Percentiles rank a stretch among this genome's conserved stretches.
Conservation (phyloP, 2,113 vertebrate species). For the Mormyrus lacerda region DNA sequence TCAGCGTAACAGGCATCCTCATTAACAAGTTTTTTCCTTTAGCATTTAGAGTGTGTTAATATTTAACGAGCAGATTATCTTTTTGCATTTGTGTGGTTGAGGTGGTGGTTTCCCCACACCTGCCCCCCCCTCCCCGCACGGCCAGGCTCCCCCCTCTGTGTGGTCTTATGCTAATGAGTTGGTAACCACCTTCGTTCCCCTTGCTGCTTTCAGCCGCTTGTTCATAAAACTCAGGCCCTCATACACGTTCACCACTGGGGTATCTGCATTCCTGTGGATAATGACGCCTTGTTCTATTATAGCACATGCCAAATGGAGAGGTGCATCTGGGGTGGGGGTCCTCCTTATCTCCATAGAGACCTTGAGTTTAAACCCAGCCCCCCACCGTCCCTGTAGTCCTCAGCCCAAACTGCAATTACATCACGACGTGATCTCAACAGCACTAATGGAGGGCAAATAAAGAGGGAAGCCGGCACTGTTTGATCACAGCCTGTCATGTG, state of each 20-base stretch:
- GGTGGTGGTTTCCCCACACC: background rate
- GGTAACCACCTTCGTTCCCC: constrained; percentile 7
- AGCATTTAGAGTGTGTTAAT: background rate
- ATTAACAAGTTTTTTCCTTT: background rate
- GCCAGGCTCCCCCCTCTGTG: constrained; percentile 7
- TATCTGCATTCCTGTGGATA: background rate
- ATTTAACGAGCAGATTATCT: background rate
- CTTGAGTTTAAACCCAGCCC: background rate
- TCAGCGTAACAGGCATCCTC: background rate
- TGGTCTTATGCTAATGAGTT: constrained; percentile 28
- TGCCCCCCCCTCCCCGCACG: background rate
- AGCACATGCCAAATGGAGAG: background rate
- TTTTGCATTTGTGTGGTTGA: background rate
- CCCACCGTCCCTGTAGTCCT: background rate
- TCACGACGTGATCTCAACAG: too few relatives aligned
- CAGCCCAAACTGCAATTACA: background rate
- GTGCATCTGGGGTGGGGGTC: background rate
- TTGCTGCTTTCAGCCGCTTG: constrained; percentile 15
- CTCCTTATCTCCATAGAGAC: background rate
- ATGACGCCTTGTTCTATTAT: background rate
- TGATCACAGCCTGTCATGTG: background rate
- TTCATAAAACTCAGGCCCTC: constrained; percentile 28
- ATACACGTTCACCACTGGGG: constrained; percentile 38
- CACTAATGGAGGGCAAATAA: background rate
- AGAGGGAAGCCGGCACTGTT: background rate